These are phyloP conservation scores for Ladona fulva DNA, from an alignment of 1,140 invertebrate species.

Conservation along the genomic window DNA sequence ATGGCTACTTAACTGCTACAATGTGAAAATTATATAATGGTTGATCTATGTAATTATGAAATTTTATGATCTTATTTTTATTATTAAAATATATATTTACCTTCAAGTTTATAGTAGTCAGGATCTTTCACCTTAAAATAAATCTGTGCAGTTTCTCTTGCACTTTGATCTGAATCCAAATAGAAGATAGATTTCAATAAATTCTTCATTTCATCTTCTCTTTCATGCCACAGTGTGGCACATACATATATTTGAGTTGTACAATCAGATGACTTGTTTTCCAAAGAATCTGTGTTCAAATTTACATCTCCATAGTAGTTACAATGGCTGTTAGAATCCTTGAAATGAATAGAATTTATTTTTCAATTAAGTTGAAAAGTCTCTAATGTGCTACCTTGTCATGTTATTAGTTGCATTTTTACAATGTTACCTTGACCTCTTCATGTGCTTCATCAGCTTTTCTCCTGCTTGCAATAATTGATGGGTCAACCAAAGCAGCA, in stretches of 20 bases:
- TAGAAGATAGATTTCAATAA: conserved; percentile 50
- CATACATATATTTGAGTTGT: conserved; percentile 47
- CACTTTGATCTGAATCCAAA: conserved; percentile 55
- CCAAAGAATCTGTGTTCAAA: neutral
- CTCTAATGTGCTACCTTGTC: too few relatives aligned
- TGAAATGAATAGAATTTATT: too few relatives aligned
- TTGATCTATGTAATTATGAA: too few relatives aligned
- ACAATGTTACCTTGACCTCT: too few relatives aligned
- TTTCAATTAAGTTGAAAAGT: too few relatives aligned
- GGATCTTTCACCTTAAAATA: conserved; percentile 52
- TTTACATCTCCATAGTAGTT: neutral
- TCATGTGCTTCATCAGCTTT: conserved; percentile 73
- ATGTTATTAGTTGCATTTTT: too few relatives aligned
- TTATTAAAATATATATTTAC: too few relatives aligned
- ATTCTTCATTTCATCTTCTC: conserved; percentile 51
- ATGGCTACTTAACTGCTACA: too few relatives aligned
- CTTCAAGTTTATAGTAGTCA: conserved; percentile 61
- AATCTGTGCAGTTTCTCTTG: conserved; percentile 49
- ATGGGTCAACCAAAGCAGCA: conserved; percentile 88
- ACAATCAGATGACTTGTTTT: conserved; percentile 23
- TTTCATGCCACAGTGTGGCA: conserved; percentile 63
- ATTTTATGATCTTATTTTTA: too few relatives aligned
- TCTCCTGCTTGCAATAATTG: conserved; percentile 85
- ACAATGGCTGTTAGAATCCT: too few relatives aligned
- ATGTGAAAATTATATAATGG: too few relatives aligned